Evolutionary conservation across 2,797 vertebrate genomes (phyloP), one percentile per base, ranked within the genome.

Genomic region (Anabas testudineus): DNA sequence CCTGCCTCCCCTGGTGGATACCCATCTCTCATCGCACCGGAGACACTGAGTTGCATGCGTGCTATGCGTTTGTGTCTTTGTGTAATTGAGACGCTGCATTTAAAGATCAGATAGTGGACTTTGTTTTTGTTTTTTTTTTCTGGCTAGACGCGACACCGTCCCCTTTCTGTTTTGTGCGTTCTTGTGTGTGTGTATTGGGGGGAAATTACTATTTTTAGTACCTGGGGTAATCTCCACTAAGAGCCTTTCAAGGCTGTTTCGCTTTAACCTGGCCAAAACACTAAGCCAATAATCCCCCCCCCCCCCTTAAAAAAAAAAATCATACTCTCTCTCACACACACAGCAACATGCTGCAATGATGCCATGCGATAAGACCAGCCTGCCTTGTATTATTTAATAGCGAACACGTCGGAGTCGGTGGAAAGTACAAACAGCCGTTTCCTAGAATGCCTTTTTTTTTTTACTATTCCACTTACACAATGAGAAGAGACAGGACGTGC

Each of bases 181-280:
- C 3, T 14, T 36, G 34, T 13, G 63, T 61, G 48, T 28, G 59
- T 63, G 66, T 71, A 36, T 64, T 68, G 73, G 82, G 75, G 81
- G 73, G 77, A 80, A 87, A 77, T 94, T 91, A 91, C 94, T 98
- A 97, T 97, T 97, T 98, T 97, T 98, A 97, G 96, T 88, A 87
- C 85, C 81, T 92, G 94, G 92, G 93, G 95, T 97, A 98, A 98
- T 97, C 95, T 96, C 90, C 88, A 88, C 82, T 97, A 95, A 97
- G 95, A 97, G 95, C 93, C 92, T 97, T 96, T 96, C 91, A 90
- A 93, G 85, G n/a, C 90, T 87, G 93, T 94, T 93, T 96, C 95
- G 93, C 94, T 96, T 96, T 95, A 97, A 97, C 96, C 95, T 95
- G 95, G 95, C 94, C 95, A 95, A 96, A 95, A 95, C 92, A 91